These are phyloP conservation scores for Cryptomyrus ogoouensis DNA, from an alignment of 2,113 vertebrate species.

Conservation along the genomic window DNA sequence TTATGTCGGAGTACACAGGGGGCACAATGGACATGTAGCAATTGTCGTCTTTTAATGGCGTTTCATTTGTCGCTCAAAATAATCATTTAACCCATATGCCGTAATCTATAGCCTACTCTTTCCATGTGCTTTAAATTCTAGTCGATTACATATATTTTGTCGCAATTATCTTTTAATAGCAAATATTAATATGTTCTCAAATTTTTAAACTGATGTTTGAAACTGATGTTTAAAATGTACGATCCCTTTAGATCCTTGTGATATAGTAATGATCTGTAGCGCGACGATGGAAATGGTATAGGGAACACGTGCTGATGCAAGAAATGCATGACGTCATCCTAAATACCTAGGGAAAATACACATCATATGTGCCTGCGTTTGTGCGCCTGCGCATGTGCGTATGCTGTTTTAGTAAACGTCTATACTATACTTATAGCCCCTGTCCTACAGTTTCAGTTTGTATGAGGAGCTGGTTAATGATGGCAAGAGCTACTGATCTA, in stretches of 20 bases:
- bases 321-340: slow-evolving; percentile 8
- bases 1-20: background rate
- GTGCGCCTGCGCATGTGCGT: background rate
- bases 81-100: background rate
- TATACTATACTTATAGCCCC: background rate
- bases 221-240: background rate
- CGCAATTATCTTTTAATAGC: background rate
- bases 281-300: background rate
- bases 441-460: background rate
- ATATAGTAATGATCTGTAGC: background rate
- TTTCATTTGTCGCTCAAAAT: background rate
- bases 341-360: background rate
- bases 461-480: background rate
- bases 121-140: background rate
- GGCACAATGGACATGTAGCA: background rate
- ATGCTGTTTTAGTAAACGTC: background rate
- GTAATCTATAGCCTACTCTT: background rate
- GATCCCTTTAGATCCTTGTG: background rate
- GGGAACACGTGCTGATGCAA: background rate
- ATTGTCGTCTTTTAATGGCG: background rate
- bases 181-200: background rate
- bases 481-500: background rate
- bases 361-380: background rate
- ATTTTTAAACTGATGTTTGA: background rate
- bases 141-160: background rate